A percentile compares a stretch with the other conserved stretches of the same genome.
Conservation (phyloP, 2,113 vertebrate genomes). For the Rhynchopsitta pachyrhyncha region DNA sequence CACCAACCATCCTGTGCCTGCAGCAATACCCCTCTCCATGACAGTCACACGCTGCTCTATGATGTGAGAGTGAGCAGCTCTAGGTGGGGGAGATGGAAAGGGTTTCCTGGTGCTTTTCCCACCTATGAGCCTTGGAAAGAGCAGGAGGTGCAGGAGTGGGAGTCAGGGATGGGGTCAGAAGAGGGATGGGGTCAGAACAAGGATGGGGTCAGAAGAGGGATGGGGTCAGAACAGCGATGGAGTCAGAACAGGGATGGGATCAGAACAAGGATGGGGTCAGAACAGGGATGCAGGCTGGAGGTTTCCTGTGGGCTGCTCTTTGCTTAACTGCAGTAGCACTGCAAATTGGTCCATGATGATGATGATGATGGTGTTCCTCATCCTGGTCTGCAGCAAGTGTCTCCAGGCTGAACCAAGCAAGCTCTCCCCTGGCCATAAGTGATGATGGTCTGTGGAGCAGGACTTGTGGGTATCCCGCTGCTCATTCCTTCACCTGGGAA, state of each 20-base stretch:
- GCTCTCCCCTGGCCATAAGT: not conserved
- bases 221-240: not conserved
- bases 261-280: not conserved
- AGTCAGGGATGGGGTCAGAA: not conserved
- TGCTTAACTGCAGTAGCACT: accelerated
- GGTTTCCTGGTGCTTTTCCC: not conserved
- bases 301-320: not conserved
- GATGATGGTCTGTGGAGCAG: not conserved
- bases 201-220: not conserved
- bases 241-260: not conserved
- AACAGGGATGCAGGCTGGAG: not conserved
- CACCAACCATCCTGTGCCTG: not conserved
- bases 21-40: accelerated
- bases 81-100: not conserved
- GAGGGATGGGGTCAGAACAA: not conserved
- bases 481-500: accelerated
- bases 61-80: accelerated
- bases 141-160: not conserved
- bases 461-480: not conserved
- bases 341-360: accelerated
- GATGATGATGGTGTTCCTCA: not conserved
- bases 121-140: accelerated
- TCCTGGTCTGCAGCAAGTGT: accelerated
- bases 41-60: accelerated
- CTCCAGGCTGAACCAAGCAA: not conserved